A percentile compares a stretch with the other conserved stretches of the same genome.
phyloP scores from a whole-genome alignment of 2,888 invertebrate genomes.

The Amphipoea oculea region DNA sequence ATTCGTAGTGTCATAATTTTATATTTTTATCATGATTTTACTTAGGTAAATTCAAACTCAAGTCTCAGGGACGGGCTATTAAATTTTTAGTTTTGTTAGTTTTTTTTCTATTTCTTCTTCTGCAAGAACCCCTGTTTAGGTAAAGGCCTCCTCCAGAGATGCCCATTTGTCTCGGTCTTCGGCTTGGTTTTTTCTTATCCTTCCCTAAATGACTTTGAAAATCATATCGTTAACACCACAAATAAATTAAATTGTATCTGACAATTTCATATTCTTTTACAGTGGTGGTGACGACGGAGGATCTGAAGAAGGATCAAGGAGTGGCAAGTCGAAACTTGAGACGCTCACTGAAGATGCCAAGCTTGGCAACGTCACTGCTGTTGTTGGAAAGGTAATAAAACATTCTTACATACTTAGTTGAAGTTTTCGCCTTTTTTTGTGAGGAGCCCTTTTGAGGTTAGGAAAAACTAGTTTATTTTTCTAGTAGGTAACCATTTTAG shows the following conservation, averaged over 20 bases:
- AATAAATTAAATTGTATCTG: neutral
- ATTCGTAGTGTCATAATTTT: neutral
- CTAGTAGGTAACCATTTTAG: neutral
- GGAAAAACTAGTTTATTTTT: neutral
- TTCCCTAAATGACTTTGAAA: neutral
- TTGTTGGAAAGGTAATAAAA: constrained; percentile 93
- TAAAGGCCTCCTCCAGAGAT: neutral
- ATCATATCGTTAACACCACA: neutral
- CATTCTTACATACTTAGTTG: no score
- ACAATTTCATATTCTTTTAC: constrained; percentile 49
- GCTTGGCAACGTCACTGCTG: constrained; percentile 94
- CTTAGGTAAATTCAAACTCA: neutral
- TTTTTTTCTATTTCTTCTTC: no score
- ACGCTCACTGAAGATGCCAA: constrained; percentile 91
- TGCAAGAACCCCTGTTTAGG: no score
- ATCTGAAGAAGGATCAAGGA: constrained; percentile 86
- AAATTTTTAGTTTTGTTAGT: no score
- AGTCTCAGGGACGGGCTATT: no score
- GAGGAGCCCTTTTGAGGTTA: neutral
- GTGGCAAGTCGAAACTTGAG: constrained; percentile 87
- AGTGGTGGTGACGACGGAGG: constrained; percentile 94
- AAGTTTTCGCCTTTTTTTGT: no score
- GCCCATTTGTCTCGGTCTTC: neutral
- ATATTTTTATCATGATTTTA: neutral
- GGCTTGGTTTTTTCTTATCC: neutral